A percentile compares a stretch with the other conserved stretches of the same genome.
Evolutionary conservation across 1,140 invertebrate genomes (phyloP).

Genomic region (Pantala flavescens): DNA sequence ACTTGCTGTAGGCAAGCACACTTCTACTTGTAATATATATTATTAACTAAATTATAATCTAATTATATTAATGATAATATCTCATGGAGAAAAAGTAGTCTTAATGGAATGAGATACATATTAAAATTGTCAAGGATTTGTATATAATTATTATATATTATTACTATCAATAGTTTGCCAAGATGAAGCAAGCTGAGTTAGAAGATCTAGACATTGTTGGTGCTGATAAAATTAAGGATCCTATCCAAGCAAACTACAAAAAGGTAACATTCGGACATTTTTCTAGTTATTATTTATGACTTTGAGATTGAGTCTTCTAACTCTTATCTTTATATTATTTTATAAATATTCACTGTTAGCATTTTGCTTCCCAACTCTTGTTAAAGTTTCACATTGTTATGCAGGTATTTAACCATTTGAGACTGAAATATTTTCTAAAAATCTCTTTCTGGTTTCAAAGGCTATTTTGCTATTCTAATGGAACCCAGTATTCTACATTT

Average conservation of each 20-base stretch:
- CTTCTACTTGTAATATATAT: not conserved
- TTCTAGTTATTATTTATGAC: too few species aligned
- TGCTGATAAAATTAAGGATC: not conserved
- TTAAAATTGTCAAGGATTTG: not conserved
- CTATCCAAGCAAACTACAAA: not conserved
- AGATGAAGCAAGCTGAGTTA: not conserved
- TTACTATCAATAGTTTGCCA: not conserved
- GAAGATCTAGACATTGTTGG: not conserved
- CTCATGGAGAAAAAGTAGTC: not conserved
- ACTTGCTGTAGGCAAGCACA: too few species aligned
- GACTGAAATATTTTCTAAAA: too few species aligned
- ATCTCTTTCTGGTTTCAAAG: too few species aligned
- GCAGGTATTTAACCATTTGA: too few species aligned
- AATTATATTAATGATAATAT: not conserved
- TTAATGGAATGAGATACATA: not conserved
- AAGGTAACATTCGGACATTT: constrained; percentile 3
- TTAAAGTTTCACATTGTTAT: too few species aligned
- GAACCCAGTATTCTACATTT: too few species aligned
- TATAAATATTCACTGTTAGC: too few species aligned
- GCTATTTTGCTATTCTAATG: too few species aligned
- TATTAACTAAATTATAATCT: not conserved
- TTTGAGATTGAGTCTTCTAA: too few species aligned
- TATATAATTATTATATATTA: not conserved
- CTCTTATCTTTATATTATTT: too few species aligned
- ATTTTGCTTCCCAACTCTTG: too few species aligned